A percentile compares a stretch with the other conserved stretches of the same genome.
phyloP scores from a whole-genome alignment of 2,888 invertebrate species.

The Dermolepida albohirtum region DNA sequence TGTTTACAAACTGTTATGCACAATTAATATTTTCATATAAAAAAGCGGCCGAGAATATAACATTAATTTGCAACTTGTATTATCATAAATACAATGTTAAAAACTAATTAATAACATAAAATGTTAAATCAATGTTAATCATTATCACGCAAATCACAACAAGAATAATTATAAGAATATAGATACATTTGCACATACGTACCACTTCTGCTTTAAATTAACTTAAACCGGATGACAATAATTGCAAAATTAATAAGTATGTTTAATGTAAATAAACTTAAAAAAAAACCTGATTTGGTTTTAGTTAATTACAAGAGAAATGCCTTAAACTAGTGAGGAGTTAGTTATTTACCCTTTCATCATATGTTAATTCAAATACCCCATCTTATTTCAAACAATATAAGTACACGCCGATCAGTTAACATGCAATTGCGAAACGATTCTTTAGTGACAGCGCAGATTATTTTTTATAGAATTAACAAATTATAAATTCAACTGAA shows the following conservation, averaged over 20 bases:
- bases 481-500: no score
- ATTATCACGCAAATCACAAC: constrained; percentile 26
- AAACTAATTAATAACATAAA: background rate
- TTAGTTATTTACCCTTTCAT: no score
- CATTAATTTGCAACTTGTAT: background rate
- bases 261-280: background rate
- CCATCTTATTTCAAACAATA: no score
- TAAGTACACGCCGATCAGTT: no score
- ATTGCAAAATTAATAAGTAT: background rate
- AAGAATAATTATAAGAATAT: background rate
- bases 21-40: no score
- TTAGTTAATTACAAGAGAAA: no score
- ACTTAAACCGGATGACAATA: constrained; percentile 12
- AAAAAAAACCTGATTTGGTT: background rate
- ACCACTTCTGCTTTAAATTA: background rate
- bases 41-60: background rate
- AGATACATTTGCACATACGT: constrained; percentile 1
- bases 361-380: no score
- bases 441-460: no score
- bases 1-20: constrained; percentile 9
- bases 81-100: no score
- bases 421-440: no score
- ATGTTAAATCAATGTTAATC: background rate
- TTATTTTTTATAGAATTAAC: no score
- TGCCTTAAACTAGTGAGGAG: no score